These are phyloP conservation scores for Hemibagrus guttatus DNA, from an alignment of 2,797 vertebrate species.

Conservation along the genomic window DNA sequence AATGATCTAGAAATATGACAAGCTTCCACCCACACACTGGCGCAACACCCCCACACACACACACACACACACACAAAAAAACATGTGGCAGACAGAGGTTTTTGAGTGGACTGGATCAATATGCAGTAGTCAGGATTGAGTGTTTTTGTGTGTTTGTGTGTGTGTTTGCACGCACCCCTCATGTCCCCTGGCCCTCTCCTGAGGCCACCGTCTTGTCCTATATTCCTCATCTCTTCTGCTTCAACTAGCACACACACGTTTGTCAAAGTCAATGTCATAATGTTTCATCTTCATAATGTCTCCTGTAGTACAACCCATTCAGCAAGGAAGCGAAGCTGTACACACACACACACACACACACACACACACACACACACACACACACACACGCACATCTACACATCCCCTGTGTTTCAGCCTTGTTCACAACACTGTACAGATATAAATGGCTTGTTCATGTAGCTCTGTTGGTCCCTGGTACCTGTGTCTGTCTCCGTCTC, in stretches of 20 bases:
- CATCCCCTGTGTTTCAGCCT: conserved; percentile 48
- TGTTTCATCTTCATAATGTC: conserved; percentile 48
- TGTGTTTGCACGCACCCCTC: conserved; percentile 56
- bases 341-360: conserved; percentile 43
- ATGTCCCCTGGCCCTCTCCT: conserved; percentile 66
- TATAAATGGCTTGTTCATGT: conserved; percentile 91
- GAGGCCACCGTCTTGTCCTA: conserved; percentile 63
- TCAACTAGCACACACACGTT: conserved; percentile 46
- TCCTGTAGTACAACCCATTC: conserved; percentile 42
- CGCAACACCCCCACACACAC: no score
- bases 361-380: conserved; percentile 30
- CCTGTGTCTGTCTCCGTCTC: conserved; percentile 62
- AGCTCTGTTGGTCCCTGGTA: conserved; percentile 70
- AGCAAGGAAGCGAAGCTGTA: conserved; percentile 43
- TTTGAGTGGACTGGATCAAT: conserved; percentile 83
- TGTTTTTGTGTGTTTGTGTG: conserved; percentile 24
- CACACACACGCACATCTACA: conserved; percentile 38
- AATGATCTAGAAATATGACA: conserved; percentile 14
- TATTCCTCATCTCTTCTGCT: conserved; percentile 71
- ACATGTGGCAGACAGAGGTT: conserved; percentile 56
- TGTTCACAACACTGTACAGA: conserved; percentile 64
- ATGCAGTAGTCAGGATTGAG: conserved; percentile 75
- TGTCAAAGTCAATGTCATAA: conserved; percentile 40
- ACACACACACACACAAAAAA: conserved; percentile 53
- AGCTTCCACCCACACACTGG: conserved; percentile 15